A percentile compares a stretch with the other conserved stretches of the same genome.
Conservation (phyloP, 2,113 vertebrate species). For the Proteles cristata region DNA sequence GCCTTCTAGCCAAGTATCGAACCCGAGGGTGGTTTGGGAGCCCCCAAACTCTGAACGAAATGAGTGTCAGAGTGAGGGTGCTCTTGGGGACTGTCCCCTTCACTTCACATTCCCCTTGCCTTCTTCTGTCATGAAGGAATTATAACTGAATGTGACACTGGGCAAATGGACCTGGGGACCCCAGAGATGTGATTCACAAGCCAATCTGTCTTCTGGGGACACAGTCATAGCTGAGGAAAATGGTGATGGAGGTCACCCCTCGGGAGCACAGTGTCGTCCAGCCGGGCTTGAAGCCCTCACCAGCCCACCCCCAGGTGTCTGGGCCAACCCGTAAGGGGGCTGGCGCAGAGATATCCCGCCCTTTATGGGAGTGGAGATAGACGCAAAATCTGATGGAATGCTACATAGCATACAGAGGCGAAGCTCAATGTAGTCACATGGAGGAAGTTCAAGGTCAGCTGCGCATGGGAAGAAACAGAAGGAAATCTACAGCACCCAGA, state of each 20-base stretch:
- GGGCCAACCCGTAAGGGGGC: too few species aligned
- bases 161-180: background rate
- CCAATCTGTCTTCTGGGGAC: background rate
- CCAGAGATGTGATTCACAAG: background rate
- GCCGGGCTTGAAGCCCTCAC: background rate
- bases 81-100: background rate
- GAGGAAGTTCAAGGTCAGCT: background rate
- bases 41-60: background rate
- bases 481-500: background rate
- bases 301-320: too few species aligned
- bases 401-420: background rate
- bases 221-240: background rate
- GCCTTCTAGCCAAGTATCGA: background rate
- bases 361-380: too few species aligned
- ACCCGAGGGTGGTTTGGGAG: background rate
- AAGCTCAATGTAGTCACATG: fast-evolving
- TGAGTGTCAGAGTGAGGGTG: background rate
- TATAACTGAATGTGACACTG: too few species aligned
- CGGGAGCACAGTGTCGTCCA: fast-evolving
- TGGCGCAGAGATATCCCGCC: background rate
- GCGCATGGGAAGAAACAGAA: background rate
- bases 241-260: background rate
- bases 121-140: background rate
- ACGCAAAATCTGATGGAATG: background rate
- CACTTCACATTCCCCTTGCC: background rate